Evolutionary conservation across 2,888 invertebrate species (phyloP).

Genomic region (Plebejus argus): DNA sequence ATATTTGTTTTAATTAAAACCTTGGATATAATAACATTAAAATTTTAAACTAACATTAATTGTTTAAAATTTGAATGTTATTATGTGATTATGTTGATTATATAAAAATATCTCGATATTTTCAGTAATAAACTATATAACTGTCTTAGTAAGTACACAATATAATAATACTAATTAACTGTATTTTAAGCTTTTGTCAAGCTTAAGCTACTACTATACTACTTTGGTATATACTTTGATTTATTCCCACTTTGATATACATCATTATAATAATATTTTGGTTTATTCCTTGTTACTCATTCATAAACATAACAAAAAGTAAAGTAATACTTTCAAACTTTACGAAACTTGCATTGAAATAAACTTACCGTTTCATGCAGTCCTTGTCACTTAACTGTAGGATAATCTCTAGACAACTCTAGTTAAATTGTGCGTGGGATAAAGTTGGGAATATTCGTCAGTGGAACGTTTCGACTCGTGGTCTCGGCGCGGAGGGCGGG

Average conservation of each 20-base stretch:
- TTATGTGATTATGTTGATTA: too few relatives aligned
- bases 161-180: too few relatives aligned
- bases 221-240: too few relatives aligned
- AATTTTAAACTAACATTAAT: neutral
- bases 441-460: conserved; percentile 46
- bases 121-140: too few relatives aligned
- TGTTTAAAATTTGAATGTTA: neutral
- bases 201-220: too few relatives aligned
- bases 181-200: too few relatives aligned
- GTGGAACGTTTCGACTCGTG: conserved; percentile 35
- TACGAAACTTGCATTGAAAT: neutral
- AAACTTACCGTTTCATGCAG: conserved; percentile 25
- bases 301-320: neutral
- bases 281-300: neutral
- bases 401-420: neutral
- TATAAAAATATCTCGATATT: too few relatives aligned
- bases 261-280: too few relatives aligned
- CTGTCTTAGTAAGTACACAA: too few relatives aligned
- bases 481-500: conserved; percentile 44
- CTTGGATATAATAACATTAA: neutral
- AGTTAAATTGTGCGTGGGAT: conserved; percentile 41
- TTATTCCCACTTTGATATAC: too few relatives aligned
- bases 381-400: conserved; percentile 1
- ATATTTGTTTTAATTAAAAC: neutral
- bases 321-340: neutral